Conservation (phyloP, 1,140 invertebrate species). For the Argopecten irradians region DNA sequence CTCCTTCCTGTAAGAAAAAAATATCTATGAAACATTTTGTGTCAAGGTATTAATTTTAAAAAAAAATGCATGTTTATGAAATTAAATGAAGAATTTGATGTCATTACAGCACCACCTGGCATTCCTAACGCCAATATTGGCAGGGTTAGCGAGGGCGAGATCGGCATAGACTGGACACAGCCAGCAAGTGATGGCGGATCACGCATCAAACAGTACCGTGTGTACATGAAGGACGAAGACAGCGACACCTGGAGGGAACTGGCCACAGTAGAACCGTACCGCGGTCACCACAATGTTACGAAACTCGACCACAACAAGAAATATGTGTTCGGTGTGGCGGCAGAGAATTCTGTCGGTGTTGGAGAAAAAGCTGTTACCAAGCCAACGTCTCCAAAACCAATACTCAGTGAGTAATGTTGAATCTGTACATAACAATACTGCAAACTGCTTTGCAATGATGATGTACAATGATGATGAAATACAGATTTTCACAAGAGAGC, state of each 20-base stretch:
- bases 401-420: conserved; percentile 84
- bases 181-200: conserved; percentile 87
- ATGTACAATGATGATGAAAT: background rate
- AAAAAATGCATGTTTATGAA: no score
- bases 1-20: no score
- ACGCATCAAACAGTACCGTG: conserved; percentile 95
- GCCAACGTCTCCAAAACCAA: conserved; percentile 94
- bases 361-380: conserved; percentile 94
- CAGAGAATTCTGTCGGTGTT: conserved; percentile 97
- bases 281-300: conserved; percentile 84
- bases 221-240: conserved; percentile 82
- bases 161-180: conserved; percentile 91
- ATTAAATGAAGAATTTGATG: conserved; percentile 7
- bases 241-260: conserved; percentile 78
- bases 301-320: conserved; percentile 95
- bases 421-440: no score
- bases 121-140: conserved; percentile 83
- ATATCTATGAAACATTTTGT: no score
- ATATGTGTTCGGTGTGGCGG: conserved; percentile 96
- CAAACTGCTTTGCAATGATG: background rate
- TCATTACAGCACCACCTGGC: conserved; percentile 90
- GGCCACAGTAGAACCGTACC: conserved; percentile 85
- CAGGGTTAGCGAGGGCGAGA: conserved; percentile 96
- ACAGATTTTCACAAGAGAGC: background rate
- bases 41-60: no score